Conservation (phyloP, 2,113 vertebrate genomes). For the Tautogolabrus adspersus region DNA sequence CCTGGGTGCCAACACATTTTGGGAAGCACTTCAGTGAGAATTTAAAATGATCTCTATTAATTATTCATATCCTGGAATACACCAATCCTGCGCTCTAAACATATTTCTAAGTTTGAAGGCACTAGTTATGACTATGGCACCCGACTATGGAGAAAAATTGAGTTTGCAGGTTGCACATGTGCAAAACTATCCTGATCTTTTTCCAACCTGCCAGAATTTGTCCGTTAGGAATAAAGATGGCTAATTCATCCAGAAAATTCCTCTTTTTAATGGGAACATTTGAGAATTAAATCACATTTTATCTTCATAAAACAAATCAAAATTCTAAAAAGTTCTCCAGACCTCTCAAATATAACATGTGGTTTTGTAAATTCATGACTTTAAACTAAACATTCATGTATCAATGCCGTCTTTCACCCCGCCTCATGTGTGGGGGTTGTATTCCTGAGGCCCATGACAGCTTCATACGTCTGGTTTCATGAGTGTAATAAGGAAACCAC, state of each 20-base stretch:
- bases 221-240: constrained; percentile 12
- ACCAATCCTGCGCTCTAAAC: constrained; percentile 74
- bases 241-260: constrained; percentile 14
- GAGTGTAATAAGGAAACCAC: constrained; percentile 78
- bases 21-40: constrained; percentile 84
- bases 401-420: constrained; percentile 69
- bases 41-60: constrained; percentile 79
- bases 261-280: constrained; percentile 6
- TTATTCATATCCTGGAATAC: constrained; percentile 81
- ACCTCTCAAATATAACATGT: not conserved
- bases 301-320: not conserved
- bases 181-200: constrained; percentile 39
- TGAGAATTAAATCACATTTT: constrained; percentile 9
- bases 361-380: constrained; percentile 15
- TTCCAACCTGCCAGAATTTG: constrained; percentile 32
- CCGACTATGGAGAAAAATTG: constrained; percentile 35
- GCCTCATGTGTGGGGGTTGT: constrained; percentile 49
- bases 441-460: constrained; percentile 51
- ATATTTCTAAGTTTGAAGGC: constrained; percentile 73
- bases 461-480: constrained; percentile 57
- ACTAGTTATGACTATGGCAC: constrained; percentile 59
- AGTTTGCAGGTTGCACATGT: constrained; percentile 17
- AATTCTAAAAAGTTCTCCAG: constrained; percentile 18
- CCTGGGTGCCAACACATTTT: constrained; percentile 80
- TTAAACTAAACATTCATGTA: constrained; percentile 42